Evolutionary conservation across 2,797 vertebrate species (phyloP), one percentile per base, ranked within the genome.

Genomic region (Arctocebus calabarensis): DNA sequence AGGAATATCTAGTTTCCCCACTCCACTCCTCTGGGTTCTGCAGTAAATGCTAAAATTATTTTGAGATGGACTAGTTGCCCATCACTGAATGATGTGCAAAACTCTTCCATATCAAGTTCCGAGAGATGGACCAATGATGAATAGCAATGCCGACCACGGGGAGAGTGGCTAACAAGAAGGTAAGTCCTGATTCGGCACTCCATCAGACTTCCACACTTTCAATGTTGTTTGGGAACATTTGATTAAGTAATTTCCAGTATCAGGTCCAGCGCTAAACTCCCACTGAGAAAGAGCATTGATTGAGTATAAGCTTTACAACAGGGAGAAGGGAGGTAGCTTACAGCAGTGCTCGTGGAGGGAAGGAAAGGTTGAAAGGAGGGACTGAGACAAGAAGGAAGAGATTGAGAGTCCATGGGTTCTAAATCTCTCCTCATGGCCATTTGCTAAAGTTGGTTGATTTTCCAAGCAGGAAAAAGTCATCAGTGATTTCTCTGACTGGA

Each of bases 11-110:
- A 77, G 40, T 59, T 34, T 92, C 23, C 27, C 59, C 0, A 74
- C 25, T 57, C 23, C 17, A 70, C 55, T 68, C 13, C 19, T 94
- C 86, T 32, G 12, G 34, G n/a, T 68, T 85, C 64, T 94, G 93
- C 43, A 91, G 68, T 89, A 87, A 88, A 74, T 83, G 8, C 45
- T 95, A 94, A 94, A 96, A 84, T 83, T 37, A 78, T 71, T 93
- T 61, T 96, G 64, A 81, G 32, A 64, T n/a, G 16, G 25, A 74
- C 55, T 52, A 43, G 93, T 62, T 77, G 62, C n/a, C 77, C 11
- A 20, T 57, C 73, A 89, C 37, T 75, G 59, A 88, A 89, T 40
- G 84, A 92, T 57, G 84, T 4, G 23, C 22, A 71, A 81, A 84
- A 87, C 55, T 52, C 57, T 92, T 77, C 64, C 77, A 7, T 78